Evolutionary conservation across 2,888 invertebrate genomes (phyloP).

Genomic region (Amphimallon solstitiale): DNA sequence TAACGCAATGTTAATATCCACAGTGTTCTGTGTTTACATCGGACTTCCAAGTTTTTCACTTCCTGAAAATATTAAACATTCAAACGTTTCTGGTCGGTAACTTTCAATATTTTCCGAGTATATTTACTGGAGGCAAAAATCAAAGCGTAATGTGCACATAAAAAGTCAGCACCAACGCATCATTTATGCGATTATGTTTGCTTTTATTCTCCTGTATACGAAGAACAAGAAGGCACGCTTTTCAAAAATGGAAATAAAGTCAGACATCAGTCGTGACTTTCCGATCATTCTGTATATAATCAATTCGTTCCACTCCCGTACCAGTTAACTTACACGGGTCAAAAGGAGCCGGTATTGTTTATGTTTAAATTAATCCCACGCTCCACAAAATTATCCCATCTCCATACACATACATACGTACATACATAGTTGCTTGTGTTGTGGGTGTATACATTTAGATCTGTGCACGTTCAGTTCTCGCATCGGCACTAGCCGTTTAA

Average conservation of each 20-base stretch:
- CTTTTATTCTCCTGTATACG: too few species aligned
- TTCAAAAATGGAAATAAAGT: conserved; percentile 8
- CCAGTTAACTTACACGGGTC: conserved; percentile 46
- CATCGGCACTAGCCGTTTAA: conserved; percentile 28
- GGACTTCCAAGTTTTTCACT: too few species aligned
- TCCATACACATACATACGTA: too few species aligned
- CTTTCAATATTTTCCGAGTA: too few species aligned
- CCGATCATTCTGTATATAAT: conserved; percentile 49
- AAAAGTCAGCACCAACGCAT: not conserved
- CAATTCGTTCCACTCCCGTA: conserved; percentile 55
- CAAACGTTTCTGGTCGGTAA: too few species aligned
- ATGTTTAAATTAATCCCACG: conserved; percentile 55
- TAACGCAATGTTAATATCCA: too few species aligned
- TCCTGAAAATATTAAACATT: too few species aligned
- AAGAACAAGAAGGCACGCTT: not conserved
- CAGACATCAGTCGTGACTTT: conserved; percentile 35
- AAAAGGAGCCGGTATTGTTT: conserved; percentile 48
- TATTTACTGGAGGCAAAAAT: too few species aligned
- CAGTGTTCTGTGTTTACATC: too few species aligned
- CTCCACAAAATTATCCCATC: conserved; percentile 39
- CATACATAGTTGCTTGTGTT: conserved; percentile 26
- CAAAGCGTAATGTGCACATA: too few species aligned
- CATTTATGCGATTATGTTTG: not conserved
- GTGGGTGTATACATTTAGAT: conserved; percentile 46
- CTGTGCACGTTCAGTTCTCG: conserved; percentile 24